These are phyloP conservation scores for Pseudomyrmex sp. DNA, from an alignment of 1,140 invertebrate species.

Conservation along the genomic window DNA sequence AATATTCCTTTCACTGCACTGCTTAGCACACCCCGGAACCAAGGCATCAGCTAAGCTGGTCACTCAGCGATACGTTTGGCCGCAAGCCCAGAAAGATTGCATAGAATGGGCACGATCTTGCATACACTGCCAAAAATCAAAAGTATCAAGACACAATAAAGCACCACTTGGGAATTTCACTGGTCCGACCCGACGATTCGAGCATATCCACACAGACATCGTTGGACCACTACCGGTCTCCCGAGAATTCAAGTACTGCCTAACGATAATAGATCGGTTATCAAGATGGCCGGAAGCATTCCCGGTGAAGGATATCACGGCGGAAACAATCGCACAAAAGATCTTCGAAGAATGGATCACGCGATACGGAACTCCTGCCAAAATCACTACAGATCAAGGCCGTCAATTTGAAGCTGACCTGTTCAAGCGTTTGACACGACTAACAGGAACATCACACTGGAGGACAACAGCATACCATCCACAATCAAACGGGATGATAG, in stretches of 20 bases:
- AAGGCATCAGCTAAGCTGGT: not conserved
- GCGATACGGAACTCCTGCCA: constrained; percentile 1
- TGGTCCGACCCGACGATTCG: no score
- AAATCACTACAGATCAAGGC: constrained; percentile 39
- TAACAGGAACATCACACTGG: no score
- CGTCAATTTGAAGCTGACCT: constrained; percentile 31
- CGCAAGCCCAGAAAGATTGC: no score
- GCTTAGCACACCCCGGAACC: not conserved
- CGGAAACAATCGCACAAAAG: not conserved
- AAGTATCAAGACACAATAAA: no score
- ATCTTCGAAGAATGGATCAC: not conserved
- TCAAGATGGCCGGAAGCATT: constrained; percentile 17
- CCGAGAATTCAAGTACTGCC: not conserved
- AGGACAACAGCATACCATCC: no score
- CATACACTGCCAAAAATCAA: no score
- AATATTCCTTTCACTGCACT: not conserved
- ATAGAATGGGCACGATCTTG: no score
- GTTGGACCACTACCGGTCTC: no score
- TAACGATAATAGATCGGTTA: constrained; percentile 19
- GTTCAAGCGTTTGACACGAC: not conserved
- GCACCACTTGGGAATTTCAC: no score
- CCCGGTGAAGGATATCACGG: not conserved
- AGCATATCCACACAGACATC: no score
- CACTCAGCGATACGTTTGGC: not conserved
- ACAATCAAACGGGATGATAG: no score